Percentiles rank a stretch among this genome's conserved stretches.
Evolutionary conservation across 2,888 invertebrate genomes (phyloP).

Genomic region (Spilarctia lutea): DNA sequence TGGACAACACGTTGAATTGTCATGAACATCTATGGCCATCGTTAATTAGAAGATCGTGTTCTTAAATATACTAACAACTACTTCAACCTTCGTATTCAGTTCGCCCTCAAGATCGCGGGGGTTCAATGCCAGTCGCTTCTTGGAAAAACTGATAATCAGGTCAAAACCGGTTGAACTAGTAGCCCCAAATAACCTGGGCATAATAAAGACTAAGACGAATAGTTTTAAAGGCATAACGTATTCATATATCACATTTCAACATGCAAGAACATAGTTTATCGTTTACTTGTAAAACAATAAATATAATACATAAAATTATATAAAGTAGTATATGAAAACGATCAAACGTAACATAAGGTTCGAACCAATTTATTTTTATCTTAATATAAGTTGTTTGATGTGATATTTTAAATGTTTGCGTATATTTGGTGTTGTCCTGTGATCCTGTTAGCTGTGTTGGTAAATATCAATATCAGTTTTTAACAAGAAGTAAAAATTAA

Average conservation of each 20-base stretch:
- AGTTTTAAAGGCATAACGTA: neutral
- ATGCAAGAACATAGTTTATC: neutral
- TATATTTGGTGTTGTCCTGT: slow-evolving; percentile 43
- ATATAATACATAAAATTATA: slow-evolving; percentile 35
- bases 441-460: slow-evolving; percentile 43
- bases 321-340: slow-evolving; percentile 29
- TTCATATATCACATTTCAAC: neutral
- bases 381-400: slow-evolving; percentile 21
- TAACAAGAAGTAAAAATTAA: no score
- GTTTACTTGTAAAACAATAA: slow-evolving; percentile 20
- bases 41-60: no score
- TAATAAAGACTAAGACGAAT: neutral
- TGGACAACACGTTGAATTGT: no score
- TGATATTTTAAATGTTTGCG: slow-evolving; percentile 61
- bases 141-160: no score
- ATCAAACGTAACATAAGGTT: slow-evolving; percentile 32
- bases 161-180: no score
- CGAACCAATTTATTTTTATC: slow-evolving; percentile 43
- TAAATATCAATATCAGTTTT: slow-evolving; percentile 20
- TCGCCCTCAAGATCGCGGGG: no score
- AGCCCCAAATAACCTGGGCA: no score
- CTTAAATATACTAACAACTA: no score
- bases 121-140: no score
- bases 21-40: no score
- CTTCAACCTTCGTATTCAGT: no score